Evolutionary conservation across 2,113 vertebrate species (phyloP), one percentile per base, ranked within the genome.

Genomic region (Micronisus gabar): DNA sequence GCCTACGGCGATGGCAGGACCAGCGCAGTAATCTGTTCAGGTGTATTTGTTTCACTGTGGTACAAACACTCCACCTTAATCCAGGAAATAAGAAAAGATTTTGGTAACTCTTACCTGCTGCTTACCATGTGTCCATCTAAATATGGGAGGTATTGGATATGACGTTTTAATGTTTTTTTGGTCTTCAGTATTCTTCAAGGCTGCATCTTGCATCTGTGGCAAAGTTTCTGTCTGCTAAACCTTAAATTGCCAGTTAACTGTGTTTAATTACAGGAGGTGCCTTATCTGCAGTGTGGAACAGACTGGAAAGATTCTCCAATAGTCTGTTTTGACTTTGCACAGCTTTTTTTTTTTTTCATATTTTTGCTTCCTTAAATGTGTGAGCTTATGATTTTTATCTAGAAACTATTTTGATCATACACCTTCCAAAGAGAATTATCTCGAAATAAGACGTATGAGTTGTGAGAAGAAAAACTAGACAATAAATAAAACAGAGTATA

Each of bases 1-100:
- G 13, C 56, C 52, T 20, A 3, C 32, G 8, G 74, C 3, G 1
- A 2, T 14, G 45, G 27, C 1, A 1, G 47, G 4, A 41, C 16
- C 34, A 7, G 19, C 29, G 5, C 16, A 2, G 11, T 7, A 1
- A 23, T 11, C 23, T n/a, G 3, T 6, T 23, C 3, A 10, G 20
- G 9, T 9, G 11, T 11, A 2, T 12, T 59, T 53, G 21, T 58
- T n/a, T 53, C n/a, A 2, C 34, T 23, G n/a, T 22, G 16, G 40
- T 27, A 12, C 15, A n/a, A 32, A 30, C 17, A 5, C 43, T 43
- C 36, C 26, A 3, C 32, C 19, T 19, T 58, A 12, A 52, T n/a
- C 34, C 20, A n/a, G 43, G 48, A 52, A 25, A 10, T 7, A 22
- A 53, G 27, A 32, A 41, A 4, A 19, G 32, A 50, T 38, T 76